Conservation (phyloP, 1,140 invertebrate genomes). For the Daktulosphaira vitifoliae region DNA sequence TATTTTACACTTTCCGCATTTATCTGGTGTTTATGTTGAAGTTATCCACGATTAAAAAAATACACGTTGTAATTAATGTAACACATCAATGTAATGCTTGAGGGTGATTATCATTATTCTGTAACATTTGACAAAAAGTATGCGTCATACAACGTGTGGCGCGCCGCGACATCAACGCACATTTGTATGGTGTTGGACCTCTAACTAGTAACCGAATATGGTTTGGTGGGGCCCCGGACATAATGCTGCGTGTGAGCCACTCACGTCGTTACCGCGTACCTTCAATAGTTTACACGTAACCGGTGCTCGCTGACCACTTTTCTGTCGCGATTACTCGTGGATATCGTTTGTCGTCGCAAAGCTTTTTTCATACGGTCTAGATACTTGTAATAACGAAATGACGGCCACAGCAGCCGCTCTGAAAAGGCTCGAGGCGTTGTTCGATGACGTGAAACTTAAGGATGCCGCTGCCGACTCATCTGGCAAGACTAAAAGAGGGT, state of each 20-base stretch:
- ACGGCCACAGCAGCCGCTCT: constrained; percentile 50
- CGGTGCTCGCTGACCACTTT: neutral
- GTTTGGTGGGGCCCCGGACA: constrained; percentile 23
- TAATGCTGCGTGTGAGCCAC: neutral
- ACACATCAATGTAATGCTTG: too few relatives aligned
- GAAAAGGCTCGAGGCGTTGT: constrained; percentile 60
- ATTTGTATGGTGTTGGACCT: neutral
- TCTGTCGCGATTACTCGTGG: neutral
- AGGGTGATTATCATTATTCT: too few relatives aligned
- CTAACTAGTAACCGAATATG: constrained; percentile 5
- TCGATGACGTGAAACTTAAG: constrained; percentile 52
- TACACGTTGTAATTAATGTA: too few relatives aligned
- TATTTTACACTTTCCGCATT: too few relatives aligned
- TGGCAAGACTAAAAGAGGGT: constrained; percentile 32
- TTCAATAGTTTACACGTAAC: constrained; percentile 16
- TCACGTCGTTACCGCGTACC: neutral
- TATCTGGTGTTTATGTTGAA: too few relatives aligned
- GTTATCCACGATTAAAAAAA: too few relatives aligned
- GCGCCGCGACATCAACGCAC: neutral
- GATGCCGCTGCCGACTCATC: constrained; percentile 1
- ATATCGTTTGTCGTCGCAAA: neutral
- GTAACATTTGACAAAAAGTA: too few relatives aligned
- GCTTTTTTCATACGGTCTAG: neutral
- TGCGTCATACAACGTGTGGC: too few relatives aligned
- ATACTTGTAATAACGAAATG: constrained; percentile 9